These are phyloP conservation scores for Pitangus sulphuratus DNA, from an alignment of 2,797 vertebrate species.

Conservation along the genomic window DNA sequence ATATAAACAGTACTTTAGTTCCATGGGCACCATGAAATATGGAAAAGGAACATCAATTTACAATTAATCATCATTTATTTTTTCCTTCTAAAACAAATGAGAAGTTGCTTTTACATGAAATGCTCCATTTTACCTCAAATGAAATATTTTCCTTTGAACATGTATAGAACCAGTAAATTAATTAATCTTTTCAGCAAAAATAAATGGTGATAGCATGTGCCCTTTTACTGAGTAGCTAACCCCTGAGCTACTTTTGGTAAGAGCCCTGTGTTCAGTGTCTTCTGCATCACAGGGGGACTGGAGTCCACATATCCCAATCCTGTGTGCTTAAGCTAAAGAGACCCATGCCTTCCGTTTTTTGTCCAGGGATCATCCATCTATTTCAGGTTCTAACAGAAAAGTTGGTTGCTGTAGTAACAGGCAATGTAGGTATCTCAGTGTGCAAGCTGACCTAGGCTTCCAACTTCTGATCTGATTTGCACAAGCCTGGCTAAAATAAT, in stretches of 20 bases:
- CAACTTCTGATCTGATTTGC: background rate
- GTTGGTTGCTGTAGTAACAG: background rate
- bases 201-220: background rate
- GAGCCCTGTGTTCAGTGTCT: accelerated
- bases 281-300: accelerated
- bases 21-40: background rate
- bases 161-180: background rate
- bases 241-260: background rate
- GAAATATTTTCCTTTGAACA: background rate
- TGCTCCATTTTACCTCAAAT: background rate
- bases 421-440: background rate
- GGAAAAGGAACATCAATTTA: background rate
- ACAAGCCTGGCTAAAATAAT: background rate
- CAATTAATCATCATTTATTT: background rate
- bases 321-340: background rate
- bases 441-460: background rate
- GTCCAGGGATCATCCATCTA: background rate
- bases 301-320: background rate
- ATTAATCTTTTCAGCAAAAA: background rate
- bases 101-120: background rate
- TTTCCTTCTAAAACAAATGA: background rate
- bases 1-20: background rate
- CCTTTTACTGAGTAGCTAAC: background rate
- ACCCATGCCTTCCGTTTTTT: background rate
- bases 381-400: background rate